Evolutionary conservation across 2,888 invertebrate genomes (phyloP).

Genomic region (Gortyna flavago): DNA sequence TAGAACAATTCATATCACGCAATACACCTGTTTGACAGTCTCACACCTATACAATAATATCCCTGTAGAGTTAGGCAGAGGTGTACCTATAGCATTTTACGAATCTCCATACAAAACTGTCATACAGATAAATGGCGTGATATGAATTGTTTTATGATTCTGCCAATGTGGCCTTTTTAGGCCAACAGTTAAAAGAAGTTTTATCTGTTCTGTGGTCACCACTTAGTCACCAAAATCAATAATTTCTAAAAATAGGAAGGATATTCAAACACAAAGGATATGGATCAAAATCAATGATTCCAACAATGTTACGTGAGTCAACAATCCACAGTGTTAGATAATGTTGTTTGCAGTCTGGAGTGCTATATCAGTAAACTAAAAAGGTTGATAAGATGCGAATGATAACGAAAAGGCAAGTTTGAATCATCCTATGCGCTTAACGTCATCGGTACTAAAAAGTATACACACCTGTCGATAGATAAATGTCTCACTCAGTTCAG

Average conservation of each 20-base stretch:
- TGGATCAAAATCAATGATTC: neutral
- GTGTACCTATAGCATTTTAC: too few relatives aligned
- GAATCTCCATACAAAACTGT: too few relatives aligned
- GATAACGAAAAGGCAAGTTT: slow-evolving; percentile 18
- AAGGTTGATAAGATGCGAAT: slow-evolving; percentile 28
- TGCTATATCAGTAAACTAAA: slow-evolving; percentile 32
- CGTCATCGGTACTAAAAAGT: slow-evolving; percentile 8
- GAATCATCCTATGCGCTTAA: slow-evolving; percentile 7
- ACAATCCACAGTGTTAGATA: slow-evolving; percentile 24
- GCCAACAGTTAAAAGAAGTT: too few relatives aligned
- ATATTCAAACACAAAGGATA: neutral
- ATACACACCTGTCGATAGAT: neutral
- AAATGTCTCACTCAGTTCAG: neutral
- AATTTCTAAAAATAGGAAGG: neutral
- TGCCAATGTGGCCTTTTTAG: too few relatives aligned
- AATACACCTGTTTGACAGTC: too few relatives aligned
- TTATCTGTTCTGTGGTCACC: neutral
- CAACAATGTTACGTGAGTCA: slow-evolving; percentile 21
- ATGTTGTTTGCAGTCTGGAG: neutral
- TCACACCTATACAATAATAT: too few relatives aligned
- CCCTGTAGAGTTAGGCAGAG: too few relatives aligned
- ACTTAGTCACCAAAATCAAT: neutral
- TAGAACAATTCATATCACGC: too few relatives aligned
- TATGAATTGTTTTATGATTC: too few relatives aligned
- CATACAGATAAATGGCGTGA: too few relatives aligned